Evolutionary conservation across 2,888 invertebrate species (phyloP).

Genomic region (Adela reaumurella): DNA sequence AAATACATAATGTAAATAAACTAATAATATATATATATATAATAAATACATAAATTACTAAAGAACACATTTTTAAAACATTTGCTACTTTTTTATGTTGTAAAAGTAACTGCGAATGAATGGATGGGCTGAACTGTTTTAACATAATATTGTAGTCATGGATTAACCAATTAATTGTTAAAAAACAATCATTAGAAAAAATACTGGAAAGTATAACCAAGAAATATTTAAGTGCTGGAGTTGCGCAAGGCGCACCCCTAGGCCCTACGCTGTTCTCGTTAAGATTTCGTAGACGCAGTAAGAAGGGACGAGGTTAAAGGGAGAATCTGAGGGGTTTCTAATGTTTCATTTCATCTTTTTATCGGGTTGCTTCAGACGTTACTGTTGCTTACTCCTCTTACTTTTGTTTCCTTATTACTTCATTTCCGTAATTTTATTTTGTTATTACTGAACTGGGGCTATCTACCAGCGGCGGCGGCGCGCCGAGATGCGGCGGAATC

Average conservation of each 20-base stretch:
- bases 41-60: no score
- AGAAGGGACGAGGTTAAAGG: background rate
- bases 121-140: no score
- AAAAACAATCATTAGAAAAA: no score
- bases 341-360: slow-evolving; percentile 8
- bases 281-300: background rate
- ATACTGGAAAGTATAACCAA: background rate
- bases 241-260: background rate
- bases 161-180: no score
- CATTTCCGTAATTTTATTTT: slow-evolving; percentile 1
- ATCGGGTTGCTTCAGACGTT: slow-evolving; percentile 5
- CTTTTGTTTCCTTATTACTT: slow-evolving; percentile 6
- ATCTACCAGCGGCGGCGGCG: no score
- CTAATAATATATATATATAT: no score
- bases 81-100: no score
- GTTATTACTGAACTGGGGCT: background rate
- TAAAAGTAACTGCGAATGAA: no score
- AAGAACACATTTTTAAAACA: no score
- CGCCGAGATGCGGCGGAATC: background rate
- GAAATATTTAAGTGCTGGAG: background rate
- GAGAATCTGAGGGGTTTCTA: slow-evolving; percentile 1
- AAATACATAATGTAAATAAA: no score
- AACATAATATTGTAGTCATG: no score
- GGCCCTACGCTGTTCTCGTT: background rate
- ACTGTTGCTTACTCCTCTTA: slow-evolving; percentile 1